Conservation (phyloP, 92 coral and sea anemone species). For the Nematostella vectensis region DNA sequence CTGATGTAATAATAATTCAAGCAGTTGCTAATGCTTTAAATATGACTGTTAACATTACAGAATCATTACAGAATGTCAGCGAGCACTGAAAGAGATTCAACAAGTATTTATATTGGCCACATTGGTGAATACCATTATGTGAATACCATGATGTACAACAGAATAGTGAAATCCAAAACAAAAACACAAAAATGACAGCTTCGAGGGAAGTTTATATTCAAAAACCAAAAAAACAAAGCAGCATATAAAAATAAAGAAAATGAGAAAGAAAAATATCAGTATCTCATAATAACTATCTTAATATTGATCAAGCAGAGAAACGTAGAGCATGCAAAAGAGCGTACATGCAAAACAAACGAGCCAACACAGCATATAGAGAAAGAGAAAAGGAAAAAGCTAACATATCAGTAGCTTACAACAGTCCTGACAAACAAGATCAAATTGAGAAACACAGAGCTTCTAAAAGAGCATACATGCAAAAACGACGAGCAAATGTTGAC, state of each 20-base stretch:
- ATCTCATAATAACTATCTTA: no score
- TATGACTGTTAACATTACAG: constrained; percentile 30
- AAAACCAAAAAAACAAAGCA: constrained; percentile 4
- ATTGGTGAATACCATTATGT: constrained; percentile 38
- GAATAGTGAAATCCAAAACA: constrained; percentile 7
- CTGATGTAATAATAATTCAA: constrained; percentile 54
- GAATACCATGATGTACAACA: constrained; percentile 12
- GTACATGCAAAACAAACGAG: background rate
- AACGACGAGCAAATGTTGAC: constrained; percentile 2
- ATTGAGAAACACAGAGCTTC: background rate
- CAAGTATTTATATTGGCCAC: constrained; percentile 29
- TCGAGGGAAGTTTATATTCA: background rate
- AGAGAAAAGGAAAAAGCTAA: background rate
- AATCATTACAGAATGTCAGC: constrained; percentile 35
- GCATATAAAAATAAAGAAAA: background rate
- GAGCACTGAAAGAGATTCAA: constrained; percentile 5
- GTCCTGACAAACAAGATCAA: background rate
- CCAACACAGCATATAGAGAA: background rate
- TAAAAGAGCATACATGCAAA: constrained; percentile 15
- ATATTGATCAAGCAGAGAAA: no score
- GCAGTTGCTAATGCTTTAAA: constrained; percentile 48
- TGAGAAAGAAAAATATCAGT: no score
- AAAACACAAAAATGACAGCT: background rate
- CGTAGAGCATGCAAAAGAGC: no score
- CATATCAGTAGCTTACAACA: no score